These are phyloP conservation scores for Brachynemurus nebulosus DNA, from an alignment of 2,888 invertebrate genomes.

Conservation along the genomic window DNA sequence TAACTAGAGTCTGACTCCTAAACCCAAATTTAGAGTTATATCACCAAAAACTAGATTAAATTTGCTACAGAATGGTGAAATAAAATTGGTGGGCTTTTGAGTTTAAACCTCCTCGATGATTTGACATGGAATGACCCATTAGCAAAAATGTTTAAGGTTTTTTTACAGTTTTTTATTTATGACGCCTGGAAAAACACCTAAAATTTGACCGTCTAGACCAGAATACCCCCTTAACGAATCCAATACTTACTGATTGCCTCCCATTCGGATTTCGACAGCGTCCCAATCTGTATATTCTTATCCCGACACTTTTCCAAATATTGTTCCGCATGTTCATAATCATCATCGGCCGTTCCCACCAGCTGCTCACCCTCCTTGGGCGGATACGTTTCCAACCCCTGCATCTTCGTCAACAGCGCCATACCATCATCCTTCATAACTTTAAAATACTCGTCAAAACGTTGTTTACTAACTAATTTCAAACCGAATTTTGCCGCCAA, in stretches of 20 bases:
- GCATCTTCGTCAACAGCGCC: slow-evolving; percentile 58
- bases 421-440: slow-evolving; percentile 43
- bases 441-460: slow-evolving; percentile 69
- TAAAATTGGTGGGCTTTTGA: too few species aligned
- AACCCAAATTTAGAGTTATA: too few species aligned
- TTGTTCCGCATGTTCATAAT: slow-evolving; percentile 60
- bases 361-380: slow-evolving; percentile 38
- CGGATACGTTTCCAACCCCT: slow-evolving; percentile 71
- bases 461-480: slow-evolving; percentile 49
- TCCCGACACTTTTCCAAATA: slow-evolving; percentile 33
- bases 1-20: too few species aligned
- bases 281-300: slow-evolving; percentile 48
- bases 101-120: too few species aligned
- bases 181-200: too few species aligned
- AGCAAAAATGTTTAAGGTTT: too few species aligned
- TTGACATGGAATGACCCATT: too few species aligned
- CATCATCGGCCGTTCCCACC: slow-evolving; percentile 42
- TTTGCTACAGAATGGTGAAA: too few species aligned
- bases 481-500: slow-evolving; percentile 58
- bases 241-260: slow-evolving; percentile 71
- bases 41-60: too few species aligned
- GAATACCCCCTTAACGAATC: too few species aligned
- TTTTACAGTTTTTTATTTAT: too few species aligned
- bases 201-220: too few species aligned
- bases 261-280: slow-evolving; percentile 82